A percentile compares a stretch with the other conserved stretches of the same genome.
These are phyloP conservation scores for Pristionchus mayeri DNA, from an alignment of 2,888 invertebrate species.

Conservation along the genomic window DNA sequence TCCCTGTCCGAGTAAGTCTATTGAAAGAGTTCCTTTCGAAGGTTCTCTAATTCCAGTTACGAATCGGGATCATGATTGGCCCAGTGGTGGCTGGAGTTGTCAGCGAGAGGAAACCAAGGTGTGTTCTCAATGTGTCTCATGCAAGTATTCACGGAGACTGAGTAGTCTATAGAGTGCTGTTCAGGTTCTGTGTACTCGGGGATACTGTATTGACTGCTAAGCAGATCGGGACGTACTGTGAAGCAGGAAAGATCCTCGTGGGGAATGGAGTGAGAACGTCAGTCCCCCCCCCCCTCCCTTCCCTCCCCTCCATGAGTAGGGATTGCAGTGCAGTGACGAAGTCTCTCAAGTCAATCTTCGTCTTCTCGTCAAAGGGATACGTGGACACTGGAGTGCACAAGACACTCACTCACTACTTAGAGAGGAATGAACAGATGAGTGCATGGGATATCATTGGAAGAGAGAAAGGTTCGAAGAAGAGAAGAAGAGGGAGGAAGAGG, in stretches of 20 bases:
- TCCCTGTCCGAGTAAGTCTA: slow-evolving; percentile 64
- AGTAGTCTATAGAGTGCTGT: not conserved
- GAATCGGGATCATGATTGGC: slow-evolving; percentile 53
- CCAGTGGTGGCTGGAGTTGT: slow-evolving; percentile 71
- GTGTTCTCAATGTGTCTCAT: not conserved
- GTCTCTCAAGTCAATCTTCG: slow-evolving; percentile 64
- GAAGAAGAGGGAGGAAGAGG: no score
- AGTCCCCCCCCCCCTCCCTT: slow-evolving; percentile 41
- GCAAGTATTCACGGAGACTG: not conserved
- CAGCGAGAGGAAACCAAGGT: slow-evolving; percentile 68
- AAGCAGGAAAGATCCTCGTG: slow-evolving; percentile 67
- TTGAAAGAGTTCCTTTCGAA: not conserved
- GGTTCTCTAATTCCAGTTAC: slow-evolving; percentile 32
- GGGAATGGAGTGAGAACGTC: slow-evolving; percentile 69
- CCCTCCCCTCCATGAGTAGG: not conserved
- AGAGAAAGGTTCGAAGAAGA: slow-evolving; percentile 63
- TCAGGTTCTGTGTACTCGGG: slow-evolving; percentile 69
- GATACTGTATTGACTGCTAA: slow-evolving; percentile 70
- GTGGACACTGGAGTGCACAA: slow-evolving; percentile 63
- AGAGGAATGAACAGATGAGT: slow-evolving; percentile 70
- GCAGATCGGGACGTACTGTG: slow-evolving; percentile 55
- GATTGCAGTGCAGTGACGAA: slow-evolving; percentile 63
- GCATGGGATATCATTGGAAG: slow-evolving; percentile 68
- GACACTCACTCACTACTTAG: slow-evolving; percentile 68
- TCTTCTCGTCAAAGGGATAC: slow-evolving; percentile 68